These are phyloP conservation scores for Campylorhamphus procurvoides DNA, from an alignment of 2,113 vertebrate species.

Conservation along the genomic window DNA sequence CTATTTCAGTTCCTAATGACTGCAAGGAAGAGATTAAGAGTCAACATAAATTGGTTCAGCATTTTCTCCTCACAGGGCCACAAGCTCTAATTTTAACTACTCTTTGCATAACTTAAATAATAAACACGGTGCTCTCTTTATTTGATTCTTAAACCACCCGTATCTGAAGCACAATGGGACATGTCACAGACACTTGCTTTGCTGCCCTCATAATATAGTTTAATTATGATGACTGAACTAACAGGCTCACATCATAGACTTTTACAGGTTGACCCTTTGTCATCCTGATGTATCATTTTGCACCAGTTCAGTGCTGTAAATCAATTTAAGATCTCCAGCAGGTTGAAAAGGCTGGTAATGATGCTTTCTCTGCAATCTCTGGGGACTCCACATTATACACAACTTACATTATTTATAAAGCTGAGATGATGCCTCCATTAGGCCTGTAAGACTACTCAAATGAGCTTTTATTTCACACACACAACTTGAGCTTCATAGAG, in stretches of 20 bases:
- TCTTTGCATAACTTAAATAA: neutral
- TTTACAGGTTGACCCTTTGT: slow-evolving; percentile 84
- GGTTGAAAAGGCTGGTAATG: slow-evolving; percentile 97
- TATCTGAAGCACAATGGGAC: slow-evolving; percentile 65
- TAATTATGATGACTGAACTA: slow-evolving; percentile 84
- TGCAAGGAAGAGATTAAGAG: neutral
- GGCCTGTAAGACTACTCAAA: slow-evolving; percentile 83
- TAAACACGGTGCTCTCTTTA: neutral
- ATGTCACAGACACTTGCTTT: slow-evolving; percentile 65
- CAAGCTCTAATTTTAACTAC: neutral
- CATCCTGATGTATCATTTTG: slow-evolving; percentile 97
- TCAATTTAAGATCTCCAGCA: slow-evolving; percentile 97
- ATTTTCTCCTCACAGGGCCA: neutral
- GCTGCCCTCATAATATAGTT: slow-evolving; percentile 76
- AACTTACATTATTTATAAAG: slow-evolving; percentile 99
- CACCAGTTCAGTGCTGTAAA: slow-evolving; percentile 96
- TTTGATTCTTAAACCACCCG: slow-evolving; percentile 25
- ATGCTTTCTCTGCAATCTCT: slow-evolving; percentile 92
- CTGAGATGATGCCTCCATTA: slow-evolving; percentile 95
- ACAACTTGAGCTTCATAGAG: slow-evolving; percentile 55
- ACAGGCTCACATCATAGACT: slow-evolving; percentile 84
- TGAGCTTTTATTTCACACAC: slow-evolving; percentile 77
- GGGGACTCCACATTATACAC: slow-evolving; percentile 92
- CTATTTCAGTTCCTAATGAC: neutral
- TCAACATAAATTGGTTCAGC: neutral